Evolutionary conservation across 2,113 vertebrate species (phyloP), one percentile per base, ranked within the genome.

Genomic region (Microcebus tavaratra): DNA sequence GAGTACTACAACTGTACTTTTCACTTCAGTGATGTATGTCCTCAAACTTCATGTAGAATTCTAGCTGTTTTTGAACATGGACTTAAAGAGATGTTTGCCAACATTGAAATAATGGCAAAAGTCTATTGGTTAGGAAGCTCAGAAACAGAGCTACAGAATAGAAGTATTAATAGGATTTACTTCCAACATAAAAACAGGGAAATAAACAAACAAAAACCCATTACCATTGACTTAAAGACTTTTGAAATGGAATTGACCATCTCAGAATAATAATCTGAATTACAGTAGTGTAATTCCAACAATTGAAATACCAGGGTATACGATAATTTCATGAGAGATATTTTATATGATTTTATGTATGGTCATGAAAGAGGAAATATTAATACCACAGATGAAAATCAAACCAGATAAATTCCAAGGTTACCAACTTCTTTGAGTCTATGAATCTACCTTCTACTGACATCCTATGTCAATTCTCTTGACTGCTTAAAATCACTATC

Each of bases 11-110:
- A 25, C 7, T 78, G 8, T 20, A 3, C 6, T 9, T 91, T 92
- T 67, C 14, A 27, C 67, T 94, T 85, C 20, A 53, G 15, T 45
- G 12, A 21, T 39, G 12, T n/a, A 2, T 36, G 34, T 67, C 25
- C 7, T 94, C 81, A 86, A 80, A 79, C 3, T 5, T 93, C 9
- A 79, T 48, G 6, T 45, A 65, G 3, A 78, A 67, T 89, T 75
- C 55, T 21, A 25, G 4, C 18, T 81, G 39, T 48, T 88, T 94
- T 95, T 96, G 23, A 93, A 93, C 36, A 68, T 45, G 21, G 27
- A 75, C 39, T 83, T 88, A 36, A 79, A 88, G n/a, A 78, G 39
- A 72, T 85, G 34, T 20, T 88, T 57, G 2, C 10, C 3, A 17
- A 15, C 84, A 21, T 89, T 25, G 39, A 82, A 80, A 15, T 91